Conservation (phyloP, 1,140 invertebrate species). For the Papilio aristodemus region DNA sequence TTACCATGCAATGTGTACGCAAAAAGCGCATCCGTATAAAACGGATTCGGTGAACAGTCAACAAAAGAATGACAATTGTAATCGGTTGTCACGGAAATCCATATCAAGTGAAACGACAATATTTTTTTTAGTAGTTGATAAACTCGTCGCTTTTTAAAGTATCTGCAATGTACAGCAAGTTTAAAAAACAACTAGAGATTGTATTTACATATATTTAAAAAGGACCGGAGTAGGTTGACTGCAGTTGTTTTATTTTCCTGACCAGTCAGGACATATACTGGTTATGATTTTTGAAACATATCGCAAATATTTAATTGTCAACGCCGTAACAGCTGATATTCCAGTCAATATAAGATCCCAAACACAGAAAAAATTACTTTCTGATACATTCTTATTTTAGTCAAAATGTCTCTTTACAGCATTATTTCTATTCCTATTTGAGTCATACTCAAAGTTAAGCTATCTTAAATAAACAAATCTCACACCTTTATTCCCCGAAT, state of each 20-base stretch:
- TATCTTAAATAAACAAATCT: no score
- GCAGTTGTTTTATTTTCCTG: background rate
- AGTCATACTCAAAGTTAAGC: no score
- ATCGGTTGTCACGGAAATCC: slow-evolving; percentile 21
- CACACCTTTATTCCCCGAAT: no score
- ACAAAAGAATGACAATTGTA: slow-evolving; percentile 20
- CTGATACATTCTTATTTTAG: no score
- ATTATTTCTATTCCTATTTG: no score
- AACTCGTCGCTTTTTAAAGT: slow-evolving; percentile 16
- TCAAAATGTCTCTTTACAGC: no score
- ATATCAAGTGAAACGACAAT: slow-evolving; percentile 25
- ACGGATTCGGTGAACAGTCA: slow-evolving; percentile 18
- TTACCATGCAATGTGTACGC: background rate
- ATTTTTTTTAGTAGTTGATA: slow-evolving; percentile 17
- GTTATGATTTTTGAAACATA: no score
- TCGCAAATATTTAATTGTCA: no score
- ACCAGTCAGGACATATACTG: no score
- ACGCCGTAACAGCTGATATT: no score
- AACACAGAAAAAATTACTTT: no score
- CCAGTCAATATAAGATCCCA: no score
- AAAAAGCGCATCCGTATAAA: slow-evolving; percentile 21
- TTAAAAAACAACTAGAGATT: background rate
- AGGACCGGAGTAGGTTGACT: background rate
- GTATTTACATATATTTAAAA: background rate
- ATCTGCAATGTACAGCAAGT: background rate